Conservation (phyloP, 1,140 invertebrate species). For the Plectrocnemia conspersa region DNA sequence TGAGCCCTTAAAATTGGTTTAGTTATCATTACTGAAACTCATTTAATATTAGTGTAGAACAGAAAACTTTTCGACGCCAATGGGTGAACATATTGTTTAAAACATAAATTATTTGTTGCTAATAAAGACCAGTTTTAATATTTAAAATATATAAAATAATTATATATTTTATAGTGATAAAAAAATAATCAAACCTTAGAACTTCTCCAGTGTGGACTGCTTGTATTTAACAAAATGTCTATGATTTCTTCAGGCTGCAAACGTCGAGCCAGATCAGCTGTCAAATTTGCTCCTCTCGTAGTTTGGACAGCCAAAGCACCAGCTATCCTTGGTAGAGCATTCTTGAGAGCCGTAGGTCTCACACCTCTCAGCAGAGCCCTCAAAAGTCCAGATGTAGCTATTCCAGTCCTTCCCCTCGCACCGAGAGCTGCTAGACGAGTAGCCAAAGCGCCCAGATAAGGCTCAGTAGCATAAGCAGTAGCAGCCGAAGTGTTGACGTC, state of each 20-base stretch:
- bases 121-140: no score
- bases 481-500: constrained; percentile 12
- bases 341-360: constrained; percentile 7
- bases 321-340: constrained; percentile 18
- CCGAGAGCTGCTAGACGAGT: constrained; percentile 18
- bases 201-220: constrained; percentile 62
- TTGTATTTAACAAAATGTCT: constrained; percentile 56
- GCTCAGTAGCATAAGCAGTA: constrained; percentile 3
- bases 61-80: no score
- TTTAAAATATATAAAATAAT: no score
- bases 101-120: no score
- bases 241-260: constrained; percentile 59
- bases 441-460: constrained; percentile 10
- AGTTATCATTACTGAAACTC: no score
- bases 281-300: constrained; percentile 9
- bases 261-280: constrained; percentile 16
- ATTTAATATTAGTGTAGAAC: no score
- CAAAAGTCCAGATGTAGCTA: constrained; percentile 12
- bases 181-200: constrained; percentile 58
- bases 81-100: no score
- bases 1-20: no score
- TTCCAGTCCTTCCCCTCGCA: constrained; percentile 17
- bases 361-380: constrained; percentile 11
- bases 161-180: no score
- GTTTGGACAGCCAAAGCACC: constrained; percentile 16